A percentile compares a stretch with the other conserved stretches of the same genome.
Evolutionary conservation across 2,113 vertebrate species (phyloP).

Genomic region (Phrynosoma platyrhinos): DNA sequence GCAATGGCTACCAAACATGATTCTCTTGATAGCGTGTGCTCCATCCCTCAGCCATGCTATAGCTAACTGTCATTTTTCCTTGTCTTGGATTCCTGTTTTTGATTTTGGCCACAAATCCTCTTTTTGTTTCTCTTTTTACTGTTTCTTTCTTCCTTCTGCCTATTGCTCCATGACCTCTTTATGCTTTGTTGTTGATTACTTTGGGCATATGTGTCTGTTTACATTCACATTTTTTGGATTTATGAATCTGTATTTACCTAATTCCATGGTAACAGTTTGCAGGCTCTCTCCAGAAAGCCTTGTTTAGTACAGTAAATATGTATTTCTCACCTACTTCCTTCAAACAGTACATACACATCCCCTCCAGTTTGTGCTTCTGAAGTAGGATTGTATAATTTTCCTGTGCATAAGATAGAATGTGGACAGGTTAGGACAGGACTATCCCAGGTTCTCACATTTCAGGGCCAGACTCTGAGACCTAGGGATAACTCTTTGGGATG

Average conservation of each 20-base stretch:
- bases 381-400: neutral
- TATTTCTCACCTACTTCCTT: neutral
- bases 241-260: neutral
- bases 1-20: neutral
- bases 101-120: neutral
- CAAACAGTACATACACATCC: neutral
- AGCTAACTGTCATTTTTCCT: too few species aligned
- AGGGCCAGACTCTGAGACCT: too few species aligned
- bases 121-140: neutral
- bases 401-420: neutral
- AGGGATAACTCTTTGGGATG: too few species aligned
- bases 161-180: neutral
- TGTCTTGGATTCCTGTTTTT: neutral
- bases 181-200: neutral
- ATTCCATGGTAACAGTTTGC: neutral
- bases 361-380: neutral
- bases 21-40: too few species aligned
- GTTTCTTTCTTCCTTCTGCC: neutral
- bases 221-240: neutral
- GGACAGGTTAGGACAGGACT: too few species aligned
- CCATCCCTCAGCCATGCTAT: neutral
- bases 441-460: too few species aligned
- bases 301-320: neutral
- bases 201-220: neutral
- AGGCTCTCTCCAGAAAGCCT: too few species aligned